Base-by-base conservation (phyloP, 92 coral and sea anemone species). In the Zoanthus sansibaricus region DNA sequence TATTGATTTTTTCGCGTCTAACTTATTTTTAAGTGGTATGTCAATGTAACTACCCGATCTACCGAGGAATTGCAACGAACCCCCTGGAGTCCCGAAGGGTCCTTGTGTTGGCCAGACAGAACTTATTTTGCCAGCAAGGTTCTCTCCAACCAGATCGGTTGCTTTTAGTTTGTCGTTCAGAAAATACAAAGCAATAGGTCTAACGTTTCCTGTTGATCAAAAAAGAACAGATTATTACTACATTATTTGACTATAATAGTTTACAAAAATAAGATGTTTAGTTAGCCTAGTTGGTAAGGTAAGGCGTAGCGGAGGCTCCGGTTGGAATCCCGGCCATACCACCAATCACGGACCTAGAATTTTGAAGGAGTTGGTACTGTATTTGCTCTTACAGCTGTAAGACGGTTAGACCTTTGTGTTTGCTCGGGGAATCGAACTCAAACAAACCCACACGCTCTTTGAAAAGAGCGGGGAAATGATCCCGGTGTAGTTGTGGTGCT, bases 51-150 rank as follows among this genome's bases (percentile, higher is more conserved):
- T 80, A 70, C 66, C 47, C 2, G 75, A 7, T 25, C 59, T 71
- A 46, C 85, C 75, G 15, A 80, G 75, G 85, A 80, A 80, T 61
- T 80, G 61, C 46, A 74, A 80, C 13, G 85, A 80, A 17, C 85
- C 85, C 16, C 75, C 85, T 5, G 46, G 62, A 58, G 18, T 8
- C 11, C 85, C 85, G 66, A 64, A 80, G 59, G 85, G 85, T 18
- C 85, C 85, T 45, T 47, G 67, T 12, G 31, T 21, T 21, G 61
- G 75, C 32, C 20, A 59, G 75, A 80, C 16, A 31, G 61, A 45
- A 25, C 75, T 64, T 46, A 46, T 14, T 66, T 37, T 44, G 8
- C 85, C 85, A 31, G 75, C 73, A 48, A 13, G 12, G n/a, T 69
- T 80, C 31, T 47, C 85, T 66, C 85, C 85, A 12, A 67, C 49